Percentiles rank a stretch among this genome's conserved stretches.
Conservation (phyloP, 2,888 invertebrate species). For the Scelioninae gen. 1 region DNA sequence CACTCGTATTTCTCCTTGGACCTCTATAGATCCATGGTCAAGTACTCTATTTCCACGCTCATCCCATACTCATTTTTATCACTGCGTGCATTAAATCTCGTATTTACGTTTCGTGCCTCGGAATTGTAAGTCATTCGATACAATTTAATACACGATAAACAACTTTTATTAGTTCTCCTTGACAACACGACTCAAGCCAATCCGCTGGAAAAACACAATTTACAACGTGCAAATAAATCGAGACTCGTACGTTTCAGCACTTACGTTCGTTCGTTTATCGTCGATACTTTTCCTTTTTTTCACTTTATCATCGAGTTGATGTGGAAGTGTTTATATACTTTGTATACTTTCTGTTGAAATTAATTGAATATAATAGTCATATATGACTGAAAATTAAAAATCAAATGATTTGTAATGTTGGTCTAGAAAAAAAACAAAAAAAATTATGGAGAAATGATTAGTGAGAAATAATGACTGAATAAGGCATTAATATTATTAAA, state of each 20-base stretch:
- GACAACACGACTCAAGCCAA: slow-evolving; percentile 54
- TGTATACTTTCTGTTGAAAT: slow-evolving; percentile 4
- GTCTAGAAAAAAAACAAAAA: too few relatives aligned
- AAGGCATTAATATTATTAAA: too few relatives aligned
- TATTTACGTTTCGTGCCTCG: slow-evolving; percentile 52
- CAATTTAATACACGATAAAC: slow-evolving; percentile 65
- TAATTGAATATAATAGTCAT: not conserved
- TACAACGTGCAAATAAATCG: slow-evolving; percentile 59
- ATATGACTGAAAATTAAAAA: too few relatives aligned
- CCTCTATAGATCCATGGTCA: slow-evolving; percentile 26
- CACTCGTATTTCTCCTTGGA: slow-evolving; percentile 32
- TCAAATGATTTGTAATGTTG: too few relatives aligned
- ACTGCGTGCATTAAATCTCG: slow-evolving; percentile 47
- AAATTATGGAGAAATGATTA: too few relatives aligned
- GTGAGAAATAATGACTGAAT: too few relatives aligned
- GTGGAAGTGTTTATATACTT: not conserved
- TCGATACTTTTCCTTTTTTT: slow-evolving; percentile 15
- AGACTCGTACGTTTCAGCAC: slow-evolving; percentile 43
- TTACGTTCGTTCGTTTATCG: slow-evolving; percentile 37
- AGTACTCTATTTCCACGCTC: slow-evolving; percentile 44
- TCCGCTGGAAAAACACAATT: slow-evolving; percentile 58
- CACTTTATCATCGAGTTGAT: slow-evolving; percentile 5
- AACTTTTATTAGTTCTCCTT: slow-evolving; percentile 62
- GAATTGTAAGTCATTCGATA: slow-evolving; percentile 61
- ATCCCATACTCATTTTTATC: slow-evolving; percentile 50